Evolutionary conservation across 2,888 invertebrate genomes (phyloP).

Genomic region (Digitonthophagus gazella): DNA sequence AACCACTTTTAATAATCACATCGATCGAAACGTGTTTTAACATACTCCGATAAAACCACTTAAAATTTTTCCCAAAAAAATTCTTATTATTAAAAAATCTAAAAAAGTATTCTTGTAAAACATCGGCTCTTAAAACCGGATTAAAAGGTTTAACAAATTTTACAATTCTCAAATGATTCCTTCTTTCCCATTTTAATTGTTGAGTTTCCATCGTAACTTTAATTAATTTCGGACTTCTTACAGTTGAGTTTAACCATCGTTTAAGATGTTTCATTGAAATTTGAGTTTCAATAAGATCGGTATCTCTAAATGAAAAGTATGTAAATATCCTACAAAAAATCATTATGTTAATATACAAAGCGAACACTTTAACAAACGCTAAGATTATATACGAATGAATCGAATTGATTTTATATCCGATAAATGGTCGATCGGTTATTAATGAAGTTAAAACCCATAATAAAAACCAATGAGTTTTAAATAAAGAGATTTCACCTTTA

Average conservation of each 20-base stretch:
- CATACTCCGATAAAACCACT: constrained; percentile 26
- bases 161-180: neutral
- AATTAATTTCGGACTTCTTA: neutral
- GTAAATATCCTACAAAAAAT: constrained; percentile 6
- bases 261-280: neutral
- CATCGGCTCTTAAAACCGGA: constrained; percentile 22
- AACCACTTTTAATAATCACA: constrained; percentile 18
- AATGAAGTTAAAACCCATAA: constrained; percentile 7
- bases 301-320: neutral
- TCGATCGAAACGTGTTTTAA: constrained; percentile 20
- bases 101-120: constrained; percentile 27
- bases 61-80: constrained; percentile 17
- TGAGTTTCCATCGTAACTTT: constrained; percentile 1
- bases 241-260: neutral
- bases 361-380: neutral
- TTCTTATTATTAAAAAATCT: constrained; percentile 1
- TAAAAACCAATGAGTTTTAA: neutral
- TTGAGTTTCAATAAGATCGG: neutral
- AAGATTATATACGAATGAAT: neutral
- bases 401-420: neutral
- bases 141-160: constrained; percentile 13
- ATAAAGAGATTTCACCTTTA: neutral
- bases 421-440: constrained; percentile 1
- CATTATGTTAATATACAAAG: neutral
- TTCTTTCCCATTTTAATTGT: neutral